phyloP scores from a whole-genome alignment of 2,797 vertebrate species.

The Gymnothorax reevesii region DNA sequence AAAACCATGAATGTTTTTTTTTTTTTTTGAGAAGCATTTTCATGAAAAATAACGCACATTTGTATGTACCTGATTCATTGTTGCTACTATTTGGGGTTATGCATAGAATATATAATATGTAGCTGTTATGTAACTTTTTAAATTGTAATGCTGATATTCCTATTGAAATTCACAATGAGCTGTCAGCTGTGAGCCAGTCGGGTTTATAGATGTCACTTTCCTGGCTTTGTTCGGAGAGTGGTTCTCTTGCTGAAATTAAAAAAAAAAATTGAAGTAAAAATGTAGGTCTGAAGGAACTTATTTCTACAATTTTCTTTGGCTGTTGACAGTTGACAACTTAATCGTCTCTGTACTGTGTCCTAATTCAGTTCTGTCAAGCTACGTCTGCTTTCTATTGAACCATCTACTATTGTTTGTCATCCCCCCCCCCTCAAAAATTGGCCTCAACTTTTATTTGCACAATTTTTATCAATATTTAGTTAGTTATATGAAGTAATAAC shows the following conservation, averaged over 20 bases:
- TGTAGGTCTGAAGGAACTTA: neutral
- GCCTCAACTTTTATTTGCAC: too few relatives aligned
- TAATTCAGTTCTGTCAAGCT: too few relatives aligned
- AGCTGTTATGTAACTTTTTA: slow-evolving; percentile 40
- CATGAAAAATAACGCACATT: slow-evolving; percentile 50
- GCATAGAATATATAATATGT: slow-evolving; percentile 46
- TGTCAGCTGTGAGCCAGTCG: slow-evolving; percentile 40
- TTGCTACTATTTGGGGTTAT: slow-evolving; percentile 46
- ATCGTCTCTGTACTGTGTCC: too few relatives aligned
- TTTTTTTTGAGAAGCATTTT: slow-evolving; percentile 3
- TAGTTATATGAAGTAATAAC: too few relatives aligned
- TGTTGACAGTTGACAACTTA: too few relatives aligned
- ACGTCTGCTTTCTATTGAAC: too few relatives aligned
- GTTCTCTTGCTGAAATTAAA: slow-evolving; percentile 36
- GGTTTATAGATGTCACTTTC: slow-evolving; percentile 58
- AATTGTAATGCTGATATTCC: slow-evolving; percentile 44
- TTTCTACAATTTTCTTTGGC: too few relatives aligned
- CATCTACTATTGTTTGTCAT: too few relatives aligned
- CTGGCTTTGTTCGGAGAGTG: slow-evolving; percentile 53
- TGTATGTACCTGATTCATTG: slow-evolving; percentile 42
- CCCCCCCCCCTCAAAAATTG: too few relatives aligned
- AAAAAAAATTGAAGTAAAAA: slow-evolving; percentile 8
- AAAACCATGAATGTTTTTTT: slow-evolving; percentile 36
- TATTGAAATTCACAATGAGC: slow-evolving; percentile 36
- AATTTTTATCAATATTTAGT: too few relatives aligned